These are phyloP conservation scores for Hippocampus guttulatus DNA, from an alignment of 2,113 vertebrate species.

Conservation along the genomic window DNA sequence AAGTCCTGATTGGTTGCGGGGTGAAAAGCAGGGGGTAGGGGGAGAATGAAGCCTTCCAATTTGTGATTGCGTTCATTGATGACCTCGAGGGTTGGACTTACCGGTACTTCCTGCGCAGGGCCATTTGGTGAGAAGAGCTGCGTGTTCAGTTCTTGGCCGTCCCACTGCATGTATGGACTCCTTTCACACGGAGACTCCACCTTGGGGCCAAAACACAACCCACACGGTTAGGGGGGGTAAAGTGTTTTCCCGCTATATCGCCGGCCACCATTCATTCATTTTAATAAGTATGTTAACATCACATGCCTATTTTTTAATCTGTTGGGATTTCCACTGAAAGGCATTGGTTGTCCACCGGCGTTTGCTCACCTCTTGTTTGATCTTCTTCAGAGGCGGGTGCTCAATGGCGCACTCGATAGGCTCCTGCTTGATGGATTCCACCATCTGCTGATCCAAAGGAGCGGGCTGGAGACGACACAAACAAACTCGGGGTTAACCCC, in stretches of 20 bases:
- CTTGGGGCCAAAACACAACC: conserved; percentile 59
- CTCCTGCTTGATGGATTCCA: conserved; percentile 92
- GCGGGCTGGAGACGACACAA: conserved; percentile 71
- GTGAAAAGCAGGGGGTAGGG: not conserved
- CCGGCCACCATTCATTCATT: no score
- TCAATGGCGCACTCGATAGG: conserved; percentile 86
- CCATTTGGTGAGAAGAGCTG: conserved; percentile 84
- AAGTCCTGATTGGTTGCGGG: conserved; percentile 75
- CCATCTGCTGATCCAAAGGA: conserved; percentile 82
- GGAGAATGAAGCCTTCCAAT: not conserved
- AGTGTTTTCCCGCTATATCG: no score
- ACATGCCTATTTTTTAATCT: no score
- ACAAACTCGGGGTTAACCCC: conserved; percentile 6
- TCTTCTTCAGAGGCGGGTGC: conserved; percentile 89
- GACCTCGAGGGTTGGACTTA: conserved; percentile 62
- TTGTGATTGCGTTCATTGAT: not conserved
- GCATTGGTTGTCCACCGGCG: no score
- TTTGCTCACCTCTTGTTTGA: conserved; percentile 90
- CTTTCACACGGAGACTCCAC: conserved; percentile 85
- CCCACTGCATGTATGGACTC: conserved; percentile 90
- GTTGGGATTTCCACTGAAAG: no score
- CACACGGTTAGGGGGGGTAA: not conserved
- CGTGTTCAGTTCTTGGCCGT: conserved; percentile 81
- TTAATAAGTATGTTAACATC: no score
- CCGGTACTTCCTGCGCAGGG: conserved; percentile 82